phyloP scores from a whole-genome alignment of 2,113 vertebrate genomes.

The Noturus placidus region DNA sequence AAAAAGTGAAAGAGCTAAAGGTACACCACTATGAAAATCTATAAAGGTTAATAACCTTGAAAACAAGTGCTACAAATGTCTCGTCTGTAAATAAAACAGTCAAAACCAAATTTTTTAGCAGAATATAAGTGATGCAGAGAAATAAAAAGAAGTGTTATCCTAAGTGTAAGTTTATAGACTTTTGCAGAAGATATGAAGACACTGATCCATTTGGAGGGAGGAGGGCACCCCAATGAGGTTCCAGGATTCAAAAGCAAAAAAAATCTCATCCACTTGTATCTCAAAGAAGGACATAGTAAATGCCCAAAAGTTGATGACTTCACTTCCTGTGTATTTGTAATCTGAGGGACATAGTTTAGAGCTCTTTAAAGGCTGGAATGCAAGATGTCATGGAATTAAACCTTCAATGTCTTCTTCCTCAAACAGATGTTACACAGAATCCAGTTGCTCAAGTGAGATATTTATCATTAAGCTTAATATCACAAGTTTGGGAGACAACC shows the following conservation, averaged over 20 bases:
- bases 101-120: neutral
- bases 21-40: neutral
- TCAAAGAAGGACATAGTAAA: neutral
- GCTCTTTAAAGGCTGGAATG: neutral
- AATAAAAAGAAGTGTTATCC: neutral
- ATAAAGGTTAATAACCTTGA: neutral
- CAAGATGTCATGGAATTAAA: neutral
- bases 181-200: neutral
- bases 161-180: no score
- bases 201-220: neutral
- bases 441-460: neutral
- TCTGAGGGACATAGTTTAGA: neutral
- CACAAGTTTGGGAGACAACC: no score
- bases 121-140: neutral
- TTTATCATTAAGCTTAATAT: neutral
- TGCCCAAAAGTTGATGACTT: neutral
- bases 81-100: neutral
- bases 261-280: neutral
- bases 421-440: neutral
- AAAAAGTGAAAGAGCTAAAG: neutral
- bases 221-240: neutral
- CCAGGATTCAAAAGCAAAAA: neutral
- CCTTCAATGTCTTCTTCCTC: neutral
- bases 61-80: neutral
- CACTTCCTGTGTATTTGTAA: neutral